Conservation (phyloP, 2,797 vertebrate genomes). For the Lacerta agilis region DNA sequence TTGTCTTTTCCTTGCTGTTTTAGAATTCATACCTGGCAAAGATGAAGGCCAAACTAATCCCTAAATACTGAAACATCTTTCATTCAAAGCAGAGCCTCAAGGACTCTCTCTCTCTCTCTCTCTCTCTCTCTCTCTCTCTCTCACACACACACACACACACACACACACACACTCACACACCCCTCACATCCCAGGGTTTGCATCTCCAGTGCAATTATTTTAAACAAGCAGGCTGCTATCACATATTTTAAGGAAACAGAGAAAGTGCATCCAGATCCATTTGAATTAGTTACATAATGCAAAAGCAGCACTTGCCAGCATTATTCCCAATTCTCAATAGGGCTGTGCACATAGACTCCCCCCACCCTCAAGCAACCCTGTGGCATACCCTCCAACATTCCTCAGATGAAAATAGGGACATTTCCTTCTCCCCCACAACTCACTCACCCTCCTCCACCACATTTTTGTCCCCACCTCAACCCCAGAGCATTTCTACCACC, state of each 20-base stretch:
- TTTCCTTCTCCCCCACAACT: too few relatives aligned
- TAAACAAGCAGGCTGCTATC: neutral
- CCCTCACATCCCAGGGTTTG: neutral
- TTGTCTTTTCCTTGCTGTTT: neutral
- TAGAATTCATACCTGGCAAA: neutral
- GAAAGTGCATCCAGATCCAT: neutral
- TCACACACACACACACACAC: too few relatives aligned
- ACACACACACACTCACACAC: too few relatives aligned
- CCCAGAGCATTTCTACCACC: too few relatives aligned
- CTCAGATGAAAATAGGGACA: too few relatives aligned
- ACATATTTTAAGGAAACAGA: neutral
- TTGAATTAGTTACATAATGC: neutral
- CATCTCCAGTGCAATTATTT: neutral
- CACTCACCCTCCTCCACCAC: too few relatives aligned
- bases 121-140: too few relatives aligned
- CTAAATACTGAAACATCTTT: neutral
- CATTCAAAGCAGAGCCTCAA: neutral
- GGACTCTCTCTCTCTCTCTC: neutral
- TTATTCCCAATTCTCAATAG: neutral
- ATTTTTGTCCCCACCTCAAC: too few relatives aligned
- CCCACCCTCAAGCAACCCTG: too few relatives aligned
- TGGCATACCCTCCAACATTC: too few relatives aligned
- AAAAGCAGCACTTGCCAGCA: neutral
- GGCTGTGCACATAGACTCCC: too few relatives aligned
- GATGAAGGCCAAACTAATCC: neutral